Percentiles rank a stretch among this genome's conserved stretches.
phyloP scores from a whole-genome alignment of 1,140 invertebrate genomes.

The Bombyx mandarina region DNA sequence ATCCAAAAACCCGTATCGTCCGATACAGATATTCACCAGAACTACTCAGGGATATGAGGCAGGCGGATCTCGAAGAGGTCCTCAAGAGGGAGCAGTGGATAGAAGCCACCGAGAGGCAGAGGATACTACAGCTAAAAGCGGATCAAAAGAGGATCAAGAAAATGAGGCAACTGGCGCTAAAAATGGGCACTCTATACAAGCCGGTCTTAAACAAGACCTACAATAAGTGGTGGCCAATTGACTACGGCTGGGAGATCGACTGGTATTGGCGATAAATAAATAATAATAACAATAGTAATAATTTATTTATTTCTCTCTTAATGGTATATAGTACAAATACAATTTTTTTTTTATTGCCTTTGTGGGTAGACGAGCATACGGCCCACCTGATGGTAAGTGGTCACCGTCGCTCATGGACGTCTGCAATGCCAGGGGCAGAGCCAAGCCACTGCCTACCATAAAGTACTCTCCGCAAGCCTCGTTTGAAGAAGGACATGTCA shows the following conservation, averaged over 20 bases:
- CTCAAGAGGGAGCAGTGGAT: conserved; percentile 1
- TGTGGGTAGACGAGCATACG: too few relatives aligned
- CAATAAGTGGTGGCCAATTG: conserved; percentile 23
- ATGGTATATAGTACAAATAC: too few relatives aligned
- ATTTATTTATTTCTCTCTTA: too few relatives aligned
- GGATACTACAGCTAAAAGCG: conserved; percentile 8
- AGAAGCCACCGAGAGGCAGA: not conserved
- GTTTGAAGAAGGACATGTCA: too few relatives aligned
- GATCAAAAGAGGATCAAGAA: conserved; percentile 6
- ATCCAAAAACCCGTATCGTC: not conserved
- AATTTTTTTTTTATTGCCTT: too few relatives aligned
- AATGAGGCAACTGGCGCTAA: conserved; percentile 5
- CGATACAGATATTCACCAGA: not conserved
- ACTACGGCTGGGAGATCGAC: conserved; percentile 34
- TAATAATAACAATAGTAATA: too few relatives aligned
- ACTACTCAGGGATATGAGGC: too few relatives aligned
- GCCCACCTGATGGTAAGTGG: too few relatives aligned
- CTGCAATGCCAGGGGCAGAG: too few relatives aligned
- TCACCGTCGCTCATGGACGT: too few relatives aligned
- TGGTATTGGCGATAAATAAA: conserved; percentile 18
- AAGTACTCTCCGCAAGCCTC: too few relatives aligned
- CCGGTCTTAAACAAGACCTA: not conserved
- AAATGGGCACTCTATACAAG: not conserved
- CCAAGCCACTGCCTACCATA: too few relatives aligned
- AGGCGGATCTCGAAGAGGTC: not conserved